Evolutionary conservation across 2,113 vertebrate species (phyloP), one percentile per base, ranked within the genome.

Genomic region (Cardinalis cardinalis): DNA sequence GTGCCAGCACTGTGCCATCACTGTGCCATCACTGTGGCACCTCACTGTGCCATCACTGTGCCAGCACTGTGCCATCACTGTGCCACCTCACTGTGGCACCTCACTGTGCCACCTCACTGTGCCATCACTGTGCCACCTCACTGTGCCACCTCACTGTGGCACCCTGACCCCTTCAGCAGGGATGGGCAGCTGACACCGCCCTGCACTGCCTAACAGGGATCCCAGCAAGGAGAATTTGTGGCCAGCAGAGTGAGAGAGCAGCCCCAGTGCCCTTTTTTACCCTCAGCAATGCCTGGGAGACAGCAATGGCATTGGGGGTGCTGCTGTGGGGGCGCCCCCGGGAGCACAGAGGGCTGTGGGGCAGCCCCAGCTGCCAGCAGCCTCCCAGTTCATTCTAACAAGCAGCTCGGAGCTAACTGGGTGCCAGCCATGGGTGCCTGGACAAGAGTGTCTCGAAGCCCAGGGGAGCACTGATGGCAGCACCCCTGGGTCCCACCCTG

Each of bases 141-240:
- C 83, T 1, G 19, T 2, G 41, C 60, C 44, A 43, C 24, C 83
- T 43, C 2, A n/a, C n/a, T 58, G 55, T 34, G 55, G 13, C 20
- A 8, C 36, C 60, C 64, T 4, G 2, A 32, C 4, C 20, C 44
- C 46, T 69, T 7, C 25, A 3, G 41, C 74, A 70, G 16, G 0
- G 12, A 25, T 1, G 7, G 14, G 41, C 55, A 43, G 76, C 61
- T 40, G 58, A 16, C 3, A 28, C 26, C 15, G 9, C 7, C 48
- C 52, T 0, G 0, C 60, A 34, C 44, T 40, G 74, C n/a, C 56
- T 7, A 14, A 25, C 0, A 0, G 38, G 46, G 46, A n/a, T 32
- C n/a, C 64, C 0, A 13, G 66, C 41, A 15, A 18, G 48, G 34
- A 46, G n/a, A 26, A 6, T 5, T 1, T 2, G 26, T 0, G 7